phyloP scores from a whole-genome alignment of 2,797 vertebrate species.

The Carapus acus region DNA sequence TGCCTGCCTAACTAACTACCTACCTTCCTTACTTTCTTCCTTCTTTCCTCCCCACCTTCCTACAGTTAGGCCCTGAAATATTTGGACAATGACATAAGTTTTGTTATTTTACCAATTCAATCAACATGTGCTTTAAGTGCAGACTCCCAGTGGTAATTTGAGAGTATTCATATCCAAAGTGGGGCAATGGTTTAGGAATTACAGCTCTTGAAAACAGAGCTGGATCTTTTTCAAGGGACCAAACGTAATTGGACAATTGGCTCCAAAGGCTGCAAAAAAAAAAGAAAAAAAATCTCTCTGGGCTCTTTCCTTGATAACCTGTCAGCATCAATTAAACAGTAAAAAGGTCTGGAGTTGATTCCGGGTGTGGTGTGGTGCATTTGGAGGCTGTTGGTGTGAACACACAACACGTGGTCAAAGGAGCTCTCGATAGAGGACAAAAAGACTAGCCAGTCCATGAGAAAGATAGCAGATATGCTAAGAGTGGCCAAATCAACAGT shows the following conservation, averaged over 20 bases:
- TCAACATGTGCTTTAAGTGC: slow-evolving; percentile 23
- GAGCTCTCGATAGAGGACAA: slow-evolving; percentile 40
- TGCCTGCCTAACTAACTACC: no score
- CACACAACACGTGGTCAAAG: slow-evolving; percentile 34
- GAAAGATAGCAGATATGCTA: no score
- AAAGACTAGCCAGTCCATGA: slow-evolving; percentile 9
- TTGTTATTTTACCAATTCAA: no score
- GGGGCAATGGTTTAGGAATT: no score
- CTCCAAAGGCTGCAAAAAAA: background rate
- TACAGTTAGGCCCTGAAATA: no score
- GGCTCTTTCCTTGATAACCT: no score
- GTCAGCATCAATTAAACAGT: no score
- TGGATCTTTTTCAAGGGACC: background rate
- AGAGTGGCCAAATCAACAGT: no score
- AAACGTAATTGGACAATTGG: background rate
- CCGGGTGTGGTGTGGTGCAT: slow-evolving; percentile 4
- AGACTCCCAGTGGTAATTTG: slow-evolving; percentile 40
- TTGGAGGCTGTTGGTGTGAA: slow-evolving; percentile 34
- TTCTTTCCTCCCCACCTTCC: no score
- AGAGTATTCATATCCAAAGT: slow-evolving; percentile 1
- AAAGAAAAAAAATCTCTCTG: background rate
- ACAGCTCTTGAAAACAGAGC: slow-evolving; percentile 16
- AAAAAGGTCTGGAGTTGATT: no score
- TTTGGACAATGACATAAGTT: no score
- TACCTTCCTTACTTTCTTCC: no score